These are phyloP conservation scores for Vireo altiloquus DNA, from an alignment of 2,113 vertebrate genomes.

Conservation along the genomic window DNA sequence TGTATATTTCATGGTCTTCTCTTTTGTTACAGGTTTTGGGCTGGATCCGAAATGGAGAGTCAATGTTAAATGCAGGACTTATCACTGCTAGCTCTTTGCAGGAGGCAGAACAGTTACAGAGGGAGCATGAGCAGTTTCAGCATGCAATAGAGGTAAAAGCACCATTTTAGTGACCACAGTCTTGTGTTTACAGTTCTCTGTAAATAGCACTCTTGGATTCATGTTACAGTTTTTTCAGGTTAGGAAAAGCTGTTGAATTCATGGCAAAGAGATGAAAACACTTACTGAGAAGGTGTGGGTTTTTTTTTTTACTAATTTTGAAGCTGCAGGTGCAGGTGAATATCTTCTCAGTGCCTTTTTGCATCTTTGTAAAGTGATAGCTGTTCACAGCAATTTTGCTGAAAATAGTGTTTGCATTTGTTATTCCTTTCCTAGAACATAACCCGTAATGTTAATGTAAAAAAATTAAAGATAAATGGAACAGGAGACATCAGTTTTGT, in stretches of 20 bases:
- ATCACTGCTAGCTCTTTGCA: slow-evolving; percentile 97
- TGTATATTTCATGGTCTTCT: not conserved
- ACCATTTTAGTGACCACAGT: not conserved
- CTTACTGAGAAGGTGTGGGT: not conserved
- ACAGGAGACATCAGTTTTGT: not conserved
- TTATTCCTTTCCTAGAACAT: not conserved
- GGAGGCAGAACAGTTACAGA: slow-evolving; percentile 95
- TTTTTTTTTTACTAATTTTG: not conserved
- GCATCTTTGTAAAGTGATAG: not conserved
- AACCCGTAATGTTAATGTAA: not conserved
- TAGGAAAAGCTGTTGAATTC: not conserved
- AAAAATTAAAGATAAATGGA: not conserved
- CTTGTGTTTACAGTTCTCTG: not conserved
- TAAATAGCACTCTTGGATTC: not conserved
- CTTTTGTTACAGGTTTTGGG: slow-evolving; percentile 86
- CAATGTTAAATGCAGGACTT: slow-evolving; percentile 94
- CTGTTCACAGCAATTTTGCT: not conserved
- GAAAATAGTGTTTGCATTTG: not conserved
- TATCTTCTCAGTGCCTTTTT: not conserved
- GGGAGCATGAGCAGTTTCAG: slow-evolving; percentile 98
- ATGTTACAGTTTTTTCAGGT: not conserved
- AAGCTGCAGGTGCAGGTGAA: not conserved
- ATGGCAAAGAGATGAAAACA: not conserved
- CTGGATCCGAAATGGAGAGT: slow-evolving; percentile 98
- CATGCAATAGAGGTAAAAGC: slow-evolving; percentile 93